phyloP scores from a whole-genome alignment of 1,140 invertebrate genomes.

The Conopomorpha cramerella region DNA sequence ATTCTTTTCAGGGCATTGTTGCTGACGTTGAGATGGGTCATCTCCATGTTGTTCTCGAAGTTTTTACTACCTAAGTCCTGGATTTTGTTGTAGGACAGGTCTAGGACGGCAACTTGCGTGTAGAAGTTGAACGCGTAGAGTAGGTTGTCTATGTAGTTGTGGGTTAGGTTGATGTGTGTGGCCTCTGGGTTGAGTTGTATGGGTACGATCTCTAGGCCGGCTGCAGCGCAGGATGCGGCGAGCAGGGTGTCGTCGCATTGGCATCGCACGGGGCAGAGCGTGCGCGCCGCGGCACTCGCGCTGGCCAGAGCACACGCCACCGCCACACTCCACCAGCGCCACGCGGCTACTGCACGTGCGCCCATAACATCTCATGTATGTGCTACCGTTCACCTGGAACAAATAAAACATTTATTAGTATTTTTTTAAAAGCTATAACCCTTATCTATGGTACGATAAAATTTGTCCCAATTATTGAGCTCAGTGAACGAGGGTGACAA shows the following conservation, averaged over 20 bases:
- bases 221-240: slow-evolving; percentile 73
- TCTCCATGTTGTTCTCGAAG: slow-evolving; percentile 74
- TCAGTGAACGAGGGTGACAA: too few relatives aligned
- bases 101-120: slow-evolving; percentile 75
- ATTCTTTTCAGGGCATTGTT: slow-evolving; percentile 72
- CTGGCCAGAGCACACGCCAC: slow-evolving; percentile 33
- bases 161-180: slow-evolving; percentile 74
- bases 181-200: slow-evolving; percentile 87
- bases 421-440: too few relatives aligned
- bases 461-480: too few relatives aligned
- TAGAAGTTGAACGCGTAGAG: slow-evolving; percentile 78
- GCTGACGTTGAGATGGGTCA: slow-evolving; percentile 76
- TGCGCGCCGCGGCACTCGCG: slow-evolving; percentile 45
- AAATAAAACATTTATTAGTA: too few relatives aligned
- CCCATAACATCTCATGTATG: slow-evolving; percentile 59
- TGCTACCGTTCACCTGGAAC: too few relatives aligned
- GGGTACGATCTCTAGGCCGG: slow-evolving; percentile 79
- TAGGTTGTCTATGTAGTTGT: slow-evolving; percentile 73
- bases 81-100: slow-evolving; percentile 82
- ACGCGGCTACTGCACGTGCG: slow-evolving; percentile 46
- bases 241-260: slow-evolving; percentile 79
- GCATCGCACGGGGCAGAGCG: slow-evolving; percentile 80
- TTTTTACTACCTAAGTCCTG: slow-evolving; percentile 76
- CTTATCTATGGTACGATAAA: too few relatives aligned
- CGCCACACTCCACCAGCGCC: slow-evolving; percentile 48